phyloP scores from a whole-genome alignment of 2,888 invertebrate genomes.

The Drosophila rellima region DNA sequence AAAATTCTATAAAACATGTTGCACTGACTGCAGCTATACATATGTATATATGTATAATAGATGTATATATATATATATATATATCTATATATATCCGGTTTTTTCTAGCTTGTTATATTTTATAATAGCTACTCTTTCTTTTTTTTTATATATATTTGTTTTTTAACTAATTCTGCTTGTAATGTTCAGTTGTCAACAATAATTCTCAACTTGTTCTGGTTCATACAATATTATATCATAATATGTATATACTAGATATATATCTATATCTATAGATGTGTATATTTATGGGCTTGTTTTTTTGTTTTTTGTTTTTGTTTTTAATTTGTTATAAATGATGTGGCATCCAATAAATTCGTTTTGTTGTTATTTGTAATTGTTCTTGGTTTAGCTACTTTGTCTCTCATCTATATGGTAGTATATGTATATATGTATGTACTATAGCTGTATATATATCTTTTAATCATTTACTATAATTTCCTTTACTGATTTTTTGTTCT shows the following conservation, averaged over 20 bases:
- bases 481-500: conserved; percentile 23
- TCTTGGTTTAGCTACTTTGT: conserved; percentile 77
- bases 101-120: conserved; percentile 69
- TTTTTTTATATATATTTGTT: conserved; percentile 31
- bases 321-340: conserved; percentile 83
- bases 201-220: conserved; percentile 69
- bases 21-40: conserved; percentile 70
- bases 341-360: conserved; percentile 86
- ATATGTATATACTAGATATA: conserved; percentile 46
- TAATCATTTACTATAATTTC: conserved; percentile 41
- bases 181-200: conserved; percentile 78
- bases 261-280: conserved; percentile 44
- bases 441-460: conserved; percentile 38
- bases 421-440: conserved; percentile 30
- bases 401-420: conserved; percentile 54
- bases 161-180: conserved; percentile 66
- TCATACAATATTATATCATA: conserved; percentile 44
- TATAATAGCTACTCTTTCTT: conserved; percentile 61
- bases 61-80: conserved; percentile 47
- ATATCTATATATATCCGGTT: conserved; percentile 41
- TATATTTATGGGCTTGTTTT: conserved; percentile 63
- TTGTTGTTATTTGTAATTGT: conserved; percentile 84
- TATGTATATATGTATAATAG: conserved; percentile 56
- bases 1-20: conserved; percentile 78
- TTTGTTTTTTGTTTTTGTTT: conserved; percentile 32